A percentile compares a stretch with the other conserved stretches of the same genome.
phyloP scores from a whole-genome alignment of 2,113 vertebrate species.

The Andinoacara biseriatus region DNA sequence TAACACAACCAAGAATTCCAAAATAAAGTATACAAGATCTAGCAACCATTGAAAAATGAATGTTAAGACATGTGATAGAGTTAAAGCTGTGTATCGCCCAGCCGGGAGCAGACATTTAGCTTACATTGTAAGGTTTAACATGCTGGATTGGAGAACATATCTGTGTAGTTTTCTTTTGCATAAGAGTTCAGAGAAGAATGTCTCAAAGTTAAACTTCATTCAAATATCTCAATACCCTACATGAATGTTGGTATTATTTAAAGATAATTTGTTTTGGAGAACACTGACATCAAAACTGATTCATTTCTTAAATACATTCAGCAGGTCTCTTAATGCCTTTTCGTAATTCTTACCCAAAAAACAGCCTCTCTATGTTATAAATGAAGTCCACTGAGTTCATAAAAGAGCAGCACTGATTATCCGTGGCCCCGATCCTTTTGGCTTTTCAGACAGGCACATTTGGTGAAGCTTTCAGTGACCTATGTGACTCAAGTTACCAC shows the following conservation, averaged over 20 bases:
- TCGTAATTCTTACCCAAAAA: conserved; percentile 9
- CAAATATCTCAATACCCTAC: background rate
- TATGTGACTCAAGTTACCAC: background rate
- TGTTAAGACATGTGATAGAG: background rate
- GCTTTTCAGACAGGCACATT: conserved; percentile 43
- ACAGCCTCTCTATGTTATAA: background rate
- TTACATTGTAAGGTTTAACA: background rate
- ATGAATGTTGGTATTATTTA: background rate
- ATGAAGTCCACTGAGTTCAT: conserved; percentile 16
- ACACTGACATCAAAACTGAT: background rate
- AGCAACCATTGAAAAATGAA: background rate
- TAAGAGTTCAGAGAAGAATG: conserved; percentile 8
- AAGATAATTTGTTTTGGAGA: background rate
- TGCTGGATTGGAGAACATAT: background rate
- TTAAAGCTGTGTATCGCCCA: background rate
- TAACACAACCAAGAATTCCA: background rate
- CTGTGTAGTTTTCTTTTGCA: conserved; percentile 7
- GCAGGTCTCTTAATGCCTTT: conserved; percentile 60
- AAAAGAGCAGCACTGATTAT: conserved; percentile 22
- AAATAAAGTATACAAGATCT: background rate
- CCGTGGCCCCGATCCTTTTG: conserved; percentile 21
- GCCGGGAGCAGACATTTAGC: background rate
- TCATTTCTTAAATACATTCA: conserved; percentile 53
- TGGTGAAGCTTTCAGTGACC: background rate
- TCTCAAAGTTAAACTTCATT: conserved; percentile 10